Evolutionary conservation across 1,140 invertebrate genomes (phyloP), one percentile per base, ranked within the genome.

Genomic region (Lepidurus apus): DNA sequence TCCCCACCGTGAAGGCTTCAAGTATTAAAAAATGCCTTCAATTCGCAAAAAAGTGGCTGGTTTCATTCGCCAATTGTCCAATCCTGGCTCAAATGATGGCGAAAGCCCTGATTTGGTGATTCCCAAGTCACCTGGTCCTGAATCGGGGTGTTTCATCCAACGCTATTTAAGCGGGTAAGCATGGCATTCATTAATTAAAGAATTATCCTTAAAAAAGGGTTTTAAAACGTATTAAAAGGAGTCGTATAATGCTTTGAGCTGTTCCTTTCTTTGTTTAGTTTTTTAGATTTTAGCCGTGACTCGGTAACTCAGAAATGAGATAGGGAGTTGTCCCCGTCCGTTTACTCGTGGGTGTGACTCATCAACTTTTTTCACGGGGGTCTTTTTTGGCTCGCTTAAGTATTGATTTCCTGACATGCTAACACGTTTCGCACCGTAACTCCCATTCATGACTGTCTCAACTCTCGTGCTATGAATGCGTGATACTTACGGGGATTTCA

Each of bases 111-210:
- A 86, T 85, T 84, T 86, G 86, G 83, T 74, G 17, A 79, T 76
- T 73, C 76, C 79, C 65, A 47, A 85, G 76, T 81, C 84, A 75
- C 81, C 82, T 44, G 87, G 89, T 79, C 85, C 88, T 78, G 86
- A 88, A 78, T 88, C 90, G 79, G 89, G 89, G 77, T 90, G 89
- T 82, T 92, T 92, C 82, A 90, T 92, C 79, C 90, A 90, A 74
- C 90, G 90, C 83, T 93, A 92, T 84, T 85, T 93, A 1, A 89
- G 90, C 85, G 91, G 91, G 91, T 93, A 87, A 88, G 85, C 83
- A 34, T 80, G 76, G 47, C 73, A 26, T 13, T 77, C 75, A 75
- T 80, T 34, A 76, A 11, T 75, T 26, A 77, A 4, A 21, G 26
- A 44, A 44, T 43, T 26, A 4, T 43, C 79, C 74, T 80, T 10